Evolutionary conservation across 1,140 invertebrate genomes (phyloP).

Genomic region (Diuraphis noxia): DNA sequence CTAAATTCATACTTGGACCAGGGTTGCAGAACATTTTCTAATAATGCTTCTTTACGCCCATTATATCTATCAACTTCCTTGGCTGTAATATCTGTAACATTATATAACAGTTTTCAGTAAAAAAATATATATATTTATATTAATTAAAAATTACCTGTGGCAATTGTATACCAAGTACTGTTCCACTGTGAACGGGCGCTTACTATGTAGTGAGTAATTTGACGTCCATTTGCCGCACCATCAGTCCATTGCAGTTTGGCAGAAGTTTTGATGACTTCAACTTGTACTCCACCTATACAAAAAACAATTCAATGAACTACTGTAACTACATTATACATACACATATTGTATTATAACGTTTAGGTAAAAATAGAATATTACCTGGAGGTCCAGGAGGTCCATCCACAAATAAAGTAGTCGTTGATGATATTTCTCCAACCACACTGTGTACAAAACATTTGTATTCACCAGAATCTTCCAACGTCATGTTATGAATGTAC

Average conservation of each 20-base stretch:
- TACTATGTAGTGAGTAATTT: constrained; percentile 76
- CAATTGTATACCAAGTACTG: constrained; percentile 76
- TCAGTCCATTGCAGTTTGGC: constrained; percentile 87
- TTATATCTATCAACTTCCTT: constrained; percentile 73
- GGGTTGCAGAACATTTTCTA: constrained; percentile 76
- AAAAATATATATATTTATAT: background rate
- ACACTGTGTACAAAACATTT: constrained; percentile 86
- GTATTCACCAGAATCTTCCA: constrained; percentile 84
- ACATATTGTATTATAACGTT: background rate
- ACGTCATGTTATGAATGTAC: constrained; percentile 78
- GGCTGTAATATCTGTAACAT: constrained; percentile 61
- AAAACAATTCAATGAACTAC: background rate
- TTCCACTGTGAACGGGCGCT: constrained; percentile 86
- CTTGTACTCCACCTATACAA: constrained; percentile 70
- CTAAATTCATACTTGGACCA: constrained; percentile 90
- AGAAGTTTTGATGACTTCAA: constrained; percentile 74
- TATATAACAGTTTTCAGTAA: background rate
- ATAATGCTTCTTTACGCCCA: constrained; percentile 70
- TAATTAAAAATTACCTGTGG: constrained; percentile 63
- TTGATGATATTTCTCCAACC: constrained; percentile 76
- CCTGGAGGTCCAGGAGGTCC: constrained; percentile 82
- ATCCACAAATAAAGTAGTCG: constrained; percentile 73
- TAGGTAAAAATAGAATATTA: constrained; percentile 55
- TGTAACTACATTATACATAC: background rate
- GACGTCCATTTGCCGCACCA: constrained; percentile 79